These are phyloP conservation scores for Paraescarpia echinospica DNA, from an alignment of 1,140 invertebrate species.

Conservation along the genomic window DNA sequence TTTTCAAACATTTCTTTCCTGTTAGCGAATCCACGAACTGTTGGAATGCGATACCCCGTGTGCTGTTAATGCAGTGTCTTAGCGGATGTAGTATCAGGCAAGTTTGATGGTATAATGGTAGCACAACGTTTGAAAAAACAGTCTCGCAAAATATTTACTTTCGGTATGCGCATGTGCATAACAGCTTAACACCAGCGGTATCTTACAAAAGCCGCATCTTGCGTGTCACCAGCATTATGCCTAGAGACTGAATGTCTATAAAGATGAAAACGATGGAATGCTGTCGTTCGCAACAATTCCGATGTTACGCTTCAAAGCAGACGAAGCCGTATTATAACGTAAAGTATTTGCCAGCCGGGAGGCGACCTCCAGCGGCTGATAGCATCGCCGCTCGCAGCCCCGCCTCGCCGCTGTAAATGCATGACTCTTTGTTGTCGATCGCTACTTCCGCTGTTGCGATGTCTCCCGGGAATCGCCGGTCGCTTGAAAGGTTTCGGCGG, in stretches of 20 bases:
- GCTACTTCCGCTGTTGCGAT: neutral
- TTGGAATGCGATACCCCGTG: neutral
- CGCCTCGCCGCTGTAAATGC: neutral
- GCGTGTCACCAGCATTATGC: neutral
- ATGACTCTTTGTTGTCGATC: neutral
- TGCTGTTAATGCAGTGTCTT: neutral
- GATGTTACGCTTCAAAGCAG: neutral
- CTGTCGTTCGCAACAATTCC: neutral
- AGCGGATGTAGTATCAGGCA: neutral
- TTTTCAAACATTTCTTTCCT: neutral
- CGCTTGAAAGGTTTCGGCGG: neutral
- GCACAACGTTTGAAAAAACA: neutral
- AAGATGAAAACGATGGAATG: neutral
- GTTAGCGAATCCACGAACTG: neutral
- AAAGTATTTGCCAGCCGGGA: neutral
- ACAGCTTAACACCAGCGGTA: neutral
- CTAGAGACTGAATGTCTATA: neutral
- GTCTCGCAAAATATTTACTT: neutral
- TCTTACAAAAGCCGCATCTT: neutral
- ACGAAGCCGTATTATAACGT: neutral
- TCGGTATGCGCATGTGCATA: too few species aligned
- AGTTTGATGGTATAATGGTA: neutral
- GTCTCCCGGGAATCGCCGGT: neutral
- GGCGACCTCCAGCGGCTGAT: neutral
- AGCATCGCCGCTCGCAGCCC: neutral